Conservation (phyloP, 1,140 invertebrate species). For the Asobara japonica region DNA sequence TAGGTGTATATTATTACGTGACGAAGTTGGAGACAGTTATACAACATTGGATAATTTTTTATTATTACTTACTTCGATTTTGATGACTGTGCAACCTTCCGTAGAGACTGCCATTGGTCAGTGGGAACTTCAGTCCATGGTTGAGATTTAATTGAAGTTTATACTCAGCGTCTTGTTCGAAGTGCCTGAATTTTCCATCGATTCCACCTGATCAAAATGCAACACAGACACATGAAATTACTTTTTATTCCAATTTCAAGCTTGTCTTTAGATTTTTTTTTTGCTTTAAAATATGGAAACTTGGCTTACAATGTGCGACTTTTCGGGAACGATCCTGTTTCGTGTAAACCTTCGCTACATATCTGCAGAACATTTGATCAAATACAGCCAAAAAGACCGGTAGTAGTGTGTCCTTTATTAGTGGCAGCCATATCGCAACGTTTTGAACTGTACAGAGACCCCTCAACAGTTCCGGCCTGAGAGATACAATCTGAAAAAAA, state of each 20-base stretch:
- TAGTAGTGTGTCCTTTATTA: slow-evolving; percentile 64
- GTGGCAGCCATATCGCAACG: slow-evolving; percentile 62
- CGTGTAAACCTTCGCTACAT: slow-evolving; percentile 64
- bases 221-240: slow-evolving; percentile 45
- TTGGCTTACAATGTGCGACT: slow-evolving; percentile 54
- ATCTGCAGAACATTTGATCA: slow-evolving; percentile 66
- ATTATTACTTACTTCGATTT: slow-evolving; percentile 50
- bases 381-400: slow-evolving; percentile 65
- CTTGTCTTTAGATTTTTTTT: too few species aligned
- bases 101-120: slow-evolving; percentile 72
- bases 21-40: neutral
- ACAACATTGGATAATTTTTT: slow-evolving; percentile 12
- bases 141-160: slow-evolving; percentile 61
- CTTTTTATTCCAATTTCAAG: too few species aligned
- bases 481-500: slow-evolving; percentile 57
- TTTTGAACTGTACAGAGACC: slow-evolving; percentile 56
- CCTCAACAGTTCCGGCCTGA: slow-evolving; percentile 55
- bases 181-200: slow-evolving; percentile 70
- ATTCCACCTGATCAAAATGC: slow-evolving; percentile 69
- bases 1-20: neutral
- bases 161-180: slow-evolving; percentile 61
- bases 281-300: too few species aligned
- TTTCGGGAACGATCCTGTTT: slow-evolving; percentile 55
- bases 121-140: slow-evolving; percentile 69
- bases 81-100: slow-evolving; percentile 60